These are phyloP conservation scores for Crocidura indochinensis DNA, from an alignment of 2,797 vertebrate genomes.

Conservation along the genomic window DNA sequence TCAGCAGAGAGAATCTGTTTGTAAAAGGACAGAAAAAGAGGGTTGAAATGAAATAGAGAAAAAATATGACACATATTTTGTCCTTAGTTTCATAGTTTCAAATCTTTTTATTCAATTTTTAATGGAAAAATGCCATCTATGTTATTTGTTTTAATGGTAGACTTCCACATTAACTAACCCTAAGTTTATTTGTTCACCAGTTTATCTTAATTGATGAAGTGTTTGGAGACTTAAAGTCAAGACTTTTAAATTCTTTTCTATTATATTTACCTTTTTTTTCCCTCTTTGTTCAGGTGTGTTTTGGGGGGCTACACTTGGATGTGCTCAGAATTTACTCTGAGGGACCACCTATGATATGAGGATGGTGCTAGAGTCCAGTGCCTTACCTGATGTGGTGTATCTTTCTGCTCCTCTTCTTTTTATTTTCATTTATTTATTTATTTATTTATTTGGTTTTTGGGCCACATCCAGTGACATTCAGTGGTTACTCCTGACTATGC, in stretches of 20 bases:
- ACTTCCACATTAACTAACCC: conserved; percentile 39
- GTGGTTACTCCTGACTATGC: too few species aligned
- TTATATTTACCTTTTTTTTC: conserved; percentile 57
- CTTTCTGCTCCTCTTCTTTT: too few species aligned
- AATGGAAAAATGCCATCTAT: conserved; percentile 35
- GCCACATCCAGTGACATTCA: too few species aligned
- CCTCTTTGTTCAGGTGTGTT: not conserved
- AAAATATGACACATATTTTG: conserved; percentile 39
- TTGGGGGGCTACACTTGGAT: too few species aligned
- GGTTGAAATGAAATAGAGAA: conserved; percentile 11
- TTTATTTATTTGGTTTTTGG: too few species aligned
- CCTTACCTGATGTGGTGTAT: too few species aligned
- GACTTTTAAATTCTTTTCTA: conserved; percentile 52
- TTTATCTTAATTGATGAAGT: conserved; percentile 55
- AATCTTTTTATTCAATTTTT: conserved; percentile 4
- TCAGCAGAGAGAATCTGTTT: conserved; percentile 37
- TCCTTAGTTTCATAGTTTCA: not conserved
- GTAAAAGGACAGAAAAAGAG: not conserved
- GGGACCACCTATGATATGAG: too few species aligned
- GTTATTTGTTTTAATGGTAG: conserved; percentile 18
- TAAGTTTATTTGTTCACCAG: conserved; percentile 29
- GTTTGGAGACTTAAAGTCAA: conserved; percentile 62
- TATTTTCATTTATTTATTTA: too few species aligned
- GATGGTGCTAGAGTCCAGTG: too few species aligned
- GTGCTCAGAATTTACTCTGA: too few species aligned